Base-by-base conservation (phyloP, 2,113 vertebrate genomes). In the Phainopepla nitens region DNA sequence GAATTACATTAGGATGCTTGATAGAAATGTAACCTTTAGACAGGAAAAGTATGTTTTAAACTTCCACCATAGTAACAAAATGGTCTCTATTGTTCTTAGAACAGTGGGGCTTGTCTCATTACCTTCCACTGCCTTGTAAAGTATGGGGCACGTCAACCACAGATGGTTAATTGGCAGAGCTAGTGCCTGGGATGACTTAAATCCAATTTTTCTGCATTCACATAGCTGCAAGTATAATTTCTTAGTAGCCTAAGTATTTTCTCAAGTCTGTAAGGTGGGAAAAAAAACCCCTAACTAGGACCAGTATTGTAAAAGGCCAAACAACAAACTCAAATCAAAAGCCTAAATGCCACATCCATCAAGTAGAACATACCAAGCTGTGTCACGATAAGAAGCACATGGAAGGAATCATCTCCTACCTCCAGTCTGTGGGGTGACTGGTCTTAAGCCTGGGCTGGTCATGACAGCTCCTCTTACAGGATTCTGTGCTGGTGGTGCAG, bases 401-500 rank as follows among this genome's bases (percentile, higher is more conserved):
- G 39, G 56, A 76, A 69, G 22, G 89, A 94, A 94, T 21, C n/a
- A 39, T 45, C 36, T 28, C 97, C 95, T 98, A 98, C 98, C 98
- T 97, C 91, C 94, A 78, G 94, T 60, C 89, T 96, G 98, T 3
- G 98, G 98, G 24, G 97, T 98, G 94, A 98, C 94, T 58, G 98
- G 98, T 69, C 98, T 97, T 71, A 98, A 96, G 83, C 96, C 82
- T 86, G 98, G 97, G 93, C 73, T 97, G 70, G 98, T 98, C 97
- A 98, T 96, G 70, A 98, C 96, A 66, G 98, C 83, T 77, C 97
- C 98, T 95, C 98, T 97, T 6, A 98, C 93, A 42, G 98, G 96
- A 84, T 94, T 98, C 95, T 98, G 98, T 61, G 96, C 85, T 85
- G 98, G 93, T 65, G 98, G 96, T 68, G 98, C 96, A 51, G 98